Conservation (phyloP, 2,113 vertebrate genomes). For the Syngnathus scovelli region DNA sequence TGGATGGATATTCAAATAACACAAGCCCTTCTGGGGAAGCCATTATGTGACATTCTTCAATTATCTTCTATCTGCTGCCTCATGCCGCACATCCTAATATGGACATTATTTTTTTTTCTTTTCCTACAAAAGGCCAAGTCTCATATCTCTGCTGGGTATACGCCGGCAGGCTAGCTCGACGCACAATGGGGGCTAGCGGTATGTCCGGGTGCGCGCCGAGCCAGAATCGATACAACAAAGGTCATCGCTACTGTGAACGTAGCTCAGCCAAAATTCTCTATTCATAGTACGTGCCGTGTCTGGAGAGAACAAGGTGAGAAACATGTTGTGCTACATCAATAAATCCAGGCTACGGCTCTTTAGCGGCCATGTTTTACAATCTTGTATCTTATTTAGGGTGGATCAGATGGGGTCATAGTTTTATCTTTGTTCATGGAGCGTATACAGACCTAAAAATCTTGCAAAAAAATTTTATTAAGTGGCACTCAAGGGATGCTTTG, state of each 20-base stretch:
- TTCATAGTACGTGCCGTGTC: conserved; percentile 47
- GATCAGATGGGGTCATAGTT: conserved; percentile 19
- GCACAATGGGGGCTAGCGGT: conserved; percentile 23
- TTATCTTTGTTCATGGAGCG: neutral
- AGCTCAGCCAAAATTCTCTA: conserved; percentile 35
- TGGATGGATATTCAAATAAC: conserved; percentile 5
- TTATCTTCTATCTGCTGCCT: conserved; percentile 6
- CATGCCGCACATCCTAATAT: conserved; percentile 21
- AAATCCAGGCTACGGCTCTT: conserved; percentile 6
- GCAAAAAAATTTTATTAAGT: too few species aligned
- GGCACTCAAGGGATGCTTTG: too few species aligned
- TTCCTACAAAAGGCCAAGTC: conserved; percentile 42
- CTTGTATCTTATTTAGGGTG: conserved; percentile 35
- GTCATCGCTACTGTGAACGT: conserved; percentile 65
- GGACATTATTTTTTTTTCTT: conserved; percentile 11
- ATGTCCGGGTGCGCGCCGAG: conserved; percentile 36
- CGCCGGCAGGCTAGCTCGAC: conserved; percentile 2
- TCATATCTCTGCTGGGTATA: conserved; percentile 16
- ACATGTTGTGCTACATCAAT: conserved; percentile 26
- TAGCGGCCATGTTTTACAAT: conserved; percentile 34
- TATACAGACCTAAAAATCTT: too few species aligned
- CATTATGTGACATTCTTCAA: neutral
- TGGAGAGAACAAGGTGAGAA: conserved; percentile 24
- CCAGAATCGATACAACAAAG: conserved; percentile 69
- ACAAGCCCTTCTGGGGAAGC: neutral